A percentile compares a stretch with the other conserved stretches of the same genome.
Conservation (phyloP, 2,888 invertebrate species). For the Sinelater perroti region DNA sequence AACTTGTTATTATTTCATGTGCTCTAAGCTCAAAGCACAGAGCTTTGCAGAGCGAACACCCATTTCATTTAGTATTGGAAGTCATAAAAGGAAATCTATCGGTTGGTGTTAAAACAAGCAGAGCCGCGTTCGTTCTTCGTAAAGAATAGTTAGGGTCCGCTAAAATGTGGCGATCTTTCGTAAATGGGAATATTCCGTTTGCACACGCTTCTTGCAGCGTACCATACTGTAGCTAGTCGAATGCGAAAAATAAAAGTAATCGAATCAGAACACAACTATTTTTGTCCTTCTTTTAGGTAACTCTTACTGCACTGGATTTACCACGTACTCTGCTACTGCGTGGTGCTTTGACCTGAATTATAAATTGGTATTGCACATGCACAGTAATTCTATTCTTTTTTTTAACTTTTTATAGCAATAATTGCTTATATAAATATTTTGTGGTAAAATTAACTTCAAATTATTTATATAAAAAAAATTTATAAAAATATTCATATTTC, state of each 20-base stretch:
- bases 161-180: conserved; percentile 7
- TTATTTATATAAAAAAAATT: no score
- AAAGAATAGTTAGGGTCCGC: neutral
- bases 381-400: no score
- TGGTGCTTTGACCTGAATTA: no score
- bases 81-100: conserved; percentile 5
- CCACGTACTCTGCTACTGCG: no score
- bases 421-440: no score
- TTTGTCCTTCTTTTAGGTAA: no score
- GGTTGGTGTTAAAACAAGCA: conserved; percentile 1
- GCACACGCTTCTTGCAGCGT: neutral
- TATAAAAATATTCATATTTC: no score
- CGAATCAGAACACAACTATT: no score
- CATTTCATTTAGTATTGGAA: neutral
- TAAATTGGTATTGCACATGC: no score
- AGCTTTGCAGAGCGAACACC: neutral
- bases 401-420: no score
- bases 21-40: neutral
- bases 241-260: conserved; percentile 4
- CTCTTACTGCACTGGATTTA: no score
- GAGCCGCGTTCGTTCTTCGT: neutral
- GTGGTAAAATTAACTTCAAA: no score
- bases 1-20: neutral
- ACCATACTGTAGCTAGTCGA: conserved; percentile 5
- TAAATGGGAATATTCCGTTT: conserved; percentile 1